phyloP scores from a whole-genome alignment of 1,140 invertebrate genomes.

The Paracyclopina nana region DNA sequence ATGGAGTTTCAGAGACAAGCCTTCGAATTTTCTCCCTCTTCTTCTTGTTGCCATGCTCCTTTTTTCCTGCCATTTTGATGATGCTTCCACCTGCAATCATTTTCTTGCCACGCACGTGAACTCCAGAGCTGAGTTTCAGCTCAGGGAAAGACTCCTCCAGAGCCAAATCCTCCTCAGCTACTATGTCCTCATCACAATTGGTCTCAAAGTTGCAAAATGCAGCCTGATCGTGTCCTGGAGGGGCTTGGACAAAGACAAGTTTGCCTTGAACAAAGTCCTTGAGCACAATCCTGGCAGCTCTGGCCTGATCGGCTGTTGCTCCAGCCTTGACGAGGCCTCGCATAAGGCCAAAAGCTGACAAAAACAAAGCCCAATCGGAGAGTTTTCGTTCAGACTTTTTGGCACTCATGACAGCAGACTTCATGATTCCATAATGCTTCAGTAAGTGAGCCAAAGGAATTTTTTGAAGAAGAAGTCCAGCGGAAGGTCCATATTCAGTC shows the following conservation, averaged over 20 bases:
- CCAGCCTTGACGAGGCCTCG: slow-evolving; percentile 88
- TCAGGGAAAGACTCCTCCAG: slow-evolving; percentile 4
- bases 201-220: slow-evolving; percentile 36
- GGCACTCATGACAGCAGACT: neutral
- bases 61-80: neutral
- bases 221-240: slow-evolving; percentile 46
- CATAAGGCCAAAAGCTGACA: slow-evolving; percentile 40
- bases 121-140: neutral
- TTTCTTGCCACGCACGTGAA: neutral
- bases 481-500: slow-evolving; percentile 53
- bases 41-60: neutral
- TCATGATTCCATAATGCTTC: slow-evolving; percentile 5
- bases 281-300: slow-evolving; percentile 65
- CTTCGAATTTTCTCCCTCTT: neutral
- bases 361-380: neutral
- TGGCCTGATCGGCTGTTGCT: slow-evolving; percentile 75
- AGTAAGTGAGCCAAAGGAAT: slow-evolving; percentile 34
- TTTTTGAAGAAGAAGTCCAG: slow-evolving; percentile 41
- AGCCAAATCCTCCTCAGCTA: neutral
- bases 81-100: too few relatives aligned
- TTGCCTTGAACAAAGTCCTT: slow-evolving; percentile 83
- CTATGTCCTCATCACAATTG: neutral
- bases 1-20: too few relatives aligned
- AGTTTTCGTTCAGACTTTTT: neutral
- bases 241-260: slow-evolving; percentile 60